Evolutionary conservation across 2,888 invertebrate species (phyloP).

Genomic region (Scotopteryx bipunctaria): DNA sequence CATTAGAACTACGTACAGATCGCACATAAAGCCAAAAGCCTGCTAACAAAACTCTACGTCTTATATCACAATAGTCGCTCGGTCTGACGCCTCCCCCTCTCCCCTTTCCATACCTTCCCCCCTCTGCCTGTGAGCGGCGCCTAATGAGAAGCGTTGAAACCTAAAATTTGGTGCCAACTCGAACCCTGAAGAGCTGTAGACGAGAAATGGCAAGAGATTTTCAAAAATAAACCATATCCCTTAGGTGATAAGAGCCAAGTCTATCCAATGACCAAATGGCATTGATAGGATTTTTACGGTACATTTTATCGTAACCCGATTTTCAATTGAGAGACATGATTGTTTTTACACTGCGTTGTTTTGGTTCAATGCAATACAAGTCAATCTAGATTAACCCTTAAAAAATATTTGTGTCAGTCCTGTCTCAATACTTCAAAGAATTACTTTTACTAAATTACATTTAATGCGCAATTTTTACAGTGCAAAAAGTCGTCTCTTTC

Average conservation of each 20-base stretch:
- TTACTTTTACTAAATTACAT: too few relatives aligned
- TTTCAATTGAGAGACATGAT: constrained; percentile 39
- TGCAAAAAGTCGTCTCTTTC: not conserved
- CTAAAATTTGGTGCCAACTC: constrained; percentile 82
- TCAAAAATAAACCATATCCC: constrained; percentile 44
- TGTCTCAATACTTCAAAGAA: too few relatives aligned
- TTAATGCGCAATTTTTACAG: not conserved
- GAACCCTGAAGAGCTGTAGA: constrained; percentile 72
- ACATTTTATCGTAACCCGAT: constrained; percentile 55
- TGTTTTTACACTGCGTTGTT: constrained; percentile 17
- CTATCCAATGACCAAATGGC: constrained; percentile 54
- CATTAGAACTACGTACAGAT: constrained; percentile 38
- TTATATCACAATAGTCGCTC: constrained; percentile 64
- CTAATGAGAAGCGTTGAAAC: constrained; percentile 79
- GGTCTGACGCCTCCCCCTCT: constrained; percentile 45
- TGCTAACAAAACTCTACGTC: constrained; percentile 68
- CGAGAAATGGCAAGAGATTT: constrained; percentile 33
- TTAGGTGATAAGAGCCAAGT: constrained; percentile 39
- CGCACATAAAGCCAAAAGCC: constrained; percentile 51
- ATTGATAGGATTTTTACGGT: constrained; percentile 66
- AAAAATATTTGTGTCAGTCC: too few relatives aligned
- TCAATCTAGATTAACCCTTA: too few relatives aligned
- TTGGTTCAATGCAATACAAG: too few relatives aligned
- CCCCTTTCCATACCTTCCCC: constrained; percentile 30
- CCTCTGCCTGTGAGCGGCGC: constrained; percentile 53